Evolutionary conservation across 2,888 invertebrate species (phyloP).

Genomic region (Pheosia tremula): DNA sequence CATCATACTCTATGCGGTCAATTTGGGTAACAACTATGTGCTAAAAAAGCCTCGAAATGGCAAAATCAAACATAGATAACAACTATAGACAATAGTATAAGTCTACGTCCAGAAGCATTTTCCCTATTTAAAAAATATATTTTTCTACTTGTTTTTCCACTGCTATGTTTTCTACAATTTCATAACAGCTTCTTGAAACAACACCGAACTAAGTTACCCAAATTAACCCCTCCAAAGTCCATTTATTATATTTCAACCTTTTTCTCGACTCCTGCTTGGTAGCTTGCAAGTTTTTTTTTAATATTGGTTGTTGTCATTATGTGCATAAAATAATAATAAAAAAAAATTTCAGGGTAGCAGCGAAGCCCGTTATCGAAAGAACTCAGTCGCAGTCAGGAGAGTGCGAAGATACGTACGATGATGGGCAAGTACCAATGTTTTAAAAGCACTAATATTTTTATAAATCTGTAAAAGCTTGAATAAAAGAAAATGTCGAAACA

Average conservation of each 20-base stretch:
- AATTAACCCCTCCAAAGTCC: neutral
- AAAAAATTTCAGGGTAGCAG: constrained; percentile 69
- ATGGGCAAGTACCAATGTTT: constrained; percentile 76
- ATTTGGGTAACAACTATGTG: constrained; percentile 12
- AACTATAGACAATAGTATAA: too few relatives aligned
- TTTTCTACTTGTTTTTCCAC: too few relatives aligned
- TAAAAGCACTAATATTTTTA: neutral
- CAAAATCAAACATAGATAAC: too few relatives aligned
- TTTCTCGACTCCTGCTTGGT: constrained; percentile 51
- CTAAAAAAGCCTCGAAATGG: too few relatives aligned
- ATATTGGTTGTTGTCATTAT: neutral
- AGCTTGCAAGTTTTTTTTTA: constrained; percentile 40
- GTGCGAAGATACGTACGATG: constrained; percentile 86
- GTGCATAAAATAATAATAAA: neutral
- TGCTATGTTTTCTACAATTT: neutral
- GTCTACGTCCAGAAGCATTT: too few relatives aligned
- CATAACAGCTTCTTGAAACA: neutral
- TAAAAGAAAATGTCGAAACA: too few relatives aligned
- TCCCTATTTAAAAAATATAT: too few relatives aligned
- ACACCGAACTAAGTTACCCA: neutral
- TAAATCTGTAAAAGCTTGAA: too few relatives aligned
- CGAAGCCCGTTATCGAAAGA: constrained; percentile 86
- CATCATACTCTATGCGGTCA: constrained; percentile 30
- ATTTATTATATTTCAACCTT: constrained; percentile 27
- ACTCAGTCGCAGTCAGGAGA: constrained; percentile 77